Percentiles rank a stretch among this genome's conserved stretches.
Conservation (phyloP, 2,113 vertebrate genomes). For the Camelus bactrianus region DNA sequence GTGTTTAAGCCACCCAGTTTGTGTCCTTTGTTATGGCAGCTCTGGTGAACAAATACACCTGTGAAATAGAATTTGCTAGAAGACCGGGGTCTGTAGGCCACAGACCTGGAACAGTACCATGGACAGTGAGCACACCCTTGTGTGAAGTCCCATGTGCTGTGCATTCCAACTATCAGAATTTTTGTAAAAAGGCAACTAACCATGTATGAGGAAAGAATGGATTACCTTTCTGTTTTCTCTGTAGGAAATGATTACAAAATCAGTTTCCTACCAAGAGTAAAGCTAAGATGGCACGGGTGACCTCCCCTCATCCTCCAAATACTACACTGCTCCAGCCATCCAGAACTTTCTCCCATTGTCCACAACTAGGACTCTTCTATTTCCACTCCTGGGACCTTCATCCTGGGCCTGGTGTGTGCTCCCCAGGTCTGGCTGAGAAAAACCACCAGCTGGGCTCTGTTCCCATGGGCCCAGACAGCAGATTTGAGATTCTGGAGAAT, state of each 20-base stretch:
- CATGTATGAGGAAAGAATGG: not conserved
- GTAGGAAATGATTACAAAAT: not conserved
- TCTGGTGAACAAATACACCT: not conserved
- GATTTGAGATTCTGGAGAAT: not conserved
- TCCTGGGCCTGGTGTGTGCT: not conserved
- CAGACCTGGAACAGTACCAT: not conserved
- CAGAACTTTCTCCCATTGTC: not conserved
- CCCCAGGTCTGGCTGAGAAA: not conserved
- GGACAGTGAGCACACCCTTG: not conserved
- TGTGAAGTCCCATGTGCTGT: not conserved
- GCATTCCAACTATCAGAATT: not conserved
- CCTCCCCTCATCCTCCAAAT: not conserved
- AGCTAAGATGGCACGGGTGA: not conserved
- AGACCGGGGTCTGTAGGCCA: not conserved
- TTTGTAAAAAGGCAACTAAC: not conserved
- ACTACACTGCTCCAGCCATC: not conserved
- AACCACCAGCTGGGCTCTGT: not conserved
- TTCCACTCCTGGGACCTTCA: not conserved
- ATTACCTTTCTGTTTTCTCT: constrained; percentile 14
- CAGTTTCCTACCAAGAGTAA: not conserved
- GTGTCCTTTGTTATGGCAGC: not conserved
- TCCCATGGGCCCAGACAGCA: not conserved
- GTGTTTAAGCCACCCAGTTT: too few relatives aligned
- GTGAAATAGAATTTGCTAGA: not conserved
- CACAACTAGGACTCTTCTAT: not conserved